phyloP scores from a whole-genome alignment of 2,113 vertebrate species.

The Burhinus oedicnemus region DNA sequence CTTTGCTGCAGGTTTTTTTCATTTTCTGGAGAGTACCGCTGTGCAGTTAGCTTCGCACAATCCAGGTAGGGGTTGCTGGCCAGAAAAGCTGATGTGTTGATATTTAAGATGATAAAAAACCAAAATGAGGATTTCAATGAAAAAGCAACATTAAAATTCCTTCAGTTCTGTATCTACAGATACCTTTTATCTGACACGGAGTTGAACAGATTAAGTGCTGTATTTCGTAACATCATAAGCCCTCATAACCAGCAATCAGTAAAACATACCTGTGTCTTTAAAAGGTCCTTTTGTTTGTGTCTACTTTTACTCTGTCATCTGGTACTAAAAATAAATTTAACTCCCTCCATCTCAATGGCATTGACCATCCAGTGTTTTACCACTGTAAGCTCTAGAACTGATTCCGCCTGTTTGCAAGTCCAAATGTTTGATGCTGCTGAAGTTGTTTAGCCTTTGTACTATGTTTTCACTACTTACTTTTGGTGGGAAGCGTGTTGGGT shows the following conservation, averaged over 20 bases:
- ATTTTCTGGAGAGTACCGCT: neutral
- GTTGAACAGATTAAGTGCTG: neutral
- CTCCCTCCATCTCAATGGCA: neutral
- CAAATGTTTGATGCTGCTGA: neutral
- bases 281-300: neutral
- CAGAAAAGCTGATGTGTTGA: neutral
- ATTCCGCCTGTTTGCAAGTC: neutral
- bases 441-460: rapidly evolving
- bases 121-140: neutral
- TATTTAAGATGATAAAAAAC: neutral
- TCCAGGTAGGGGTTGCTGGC: neutral
- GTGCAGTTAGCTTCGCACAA: neutral
- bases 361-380: neutral
- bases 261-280: neutral
- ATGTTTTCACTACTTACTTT: neutral
- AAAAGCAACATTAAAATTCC: neutral
- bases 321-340: neutral
- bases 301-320: neutral
- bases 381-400: neutral
- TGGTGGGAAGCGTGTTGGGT: neutral
- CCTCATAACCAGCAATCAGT: neutral
- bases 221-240: neutral
- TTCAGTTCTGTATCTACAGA: neutral
- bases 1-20: neutral
- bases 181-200: neutral